Evolutionary conservation across 2,888 invertebrate species (phyloP), one percentile per base, ranked within the genome.

Genomic region (Patella caerulea): DNA sequence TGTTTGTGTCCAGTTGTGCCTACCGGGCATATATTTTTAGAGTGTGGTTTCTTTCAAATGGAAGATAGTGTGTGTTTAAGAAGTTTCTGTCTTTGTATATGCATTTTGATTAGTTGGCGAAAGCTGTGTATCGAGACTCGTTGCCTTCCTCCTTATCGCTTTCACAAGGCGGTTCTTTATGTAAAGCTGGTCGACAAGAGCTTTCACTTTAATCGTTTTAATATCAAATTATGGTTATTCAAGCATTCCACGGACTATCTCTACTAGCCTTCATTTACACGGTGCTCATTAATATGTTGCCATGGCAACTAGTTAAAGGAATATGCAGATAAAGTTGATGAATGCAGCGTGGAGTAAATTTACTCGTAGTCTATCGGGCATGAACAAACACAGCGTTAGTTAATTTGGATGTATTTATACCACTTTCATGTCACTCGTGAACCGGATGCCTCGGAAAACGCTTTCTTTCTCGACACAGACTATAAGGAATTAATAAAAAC

Each of bases 271-370:
- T 76, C 72, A 72, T 56, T 77, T 77, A 59, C 69, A 45, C 65
- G 77, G 73, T 69, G 73, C 70, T 77, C 77, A 77, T 77, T 70
- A 77, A 74, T 71, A 73, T 74, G 79, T 83, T 80, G 24, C 82
- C 76, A 79, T 78, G 73, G 82, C 59, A 79, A 83, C 80, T 12
- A 77, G 76, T 55, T 56, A 52, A 72, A 76, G 76, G 76, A 72
- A 72, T 72, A 72, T 76, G 76, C 71, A 76, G 76, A 76, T 71
- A 55, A 34, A 55, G 71, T 53, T 45, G 52, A 45, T 76, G 71
- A 74, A 74, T 74, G 74, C 45, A 69, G 65, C 74, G 19, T 17
- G 69, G 56, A 56, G 65, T 69, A 74, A 74, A 74, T 74, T 74
- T 74, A 74, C 74, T 74, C 74, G 65, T 59, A 65, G 65, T 74